phyloP scores from a whole-genome alignment of 2,797 vertebrate species.

The Babyrousa celebensis region DNA sequence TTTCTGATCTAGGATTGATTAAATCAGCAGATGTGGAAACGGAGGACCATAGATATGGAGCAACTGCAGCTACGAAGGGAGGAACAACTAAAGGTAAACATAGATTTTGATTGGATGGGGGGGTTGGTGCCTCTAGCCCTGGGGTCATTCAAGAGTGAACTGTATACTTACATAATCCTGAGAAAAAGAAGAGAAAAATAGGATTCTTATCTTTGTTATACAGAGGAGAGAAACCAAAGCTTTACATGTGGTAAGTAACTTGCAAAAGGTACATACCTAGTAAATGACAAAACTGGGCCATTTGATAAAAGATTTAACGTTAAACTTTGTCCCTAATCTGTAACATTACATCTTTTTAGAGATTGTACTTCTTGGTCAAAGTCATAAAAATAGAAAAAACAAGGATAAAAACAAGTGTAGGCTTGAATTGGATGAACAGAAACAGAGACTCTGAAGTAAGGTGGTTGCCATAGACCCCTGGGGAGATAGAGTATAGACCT shows the following conservation, averaged over 20 bases:
- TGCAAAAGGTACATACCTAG: neutral
- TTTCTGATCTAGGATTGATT: neutral
- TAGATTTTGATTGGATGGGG: neutral
- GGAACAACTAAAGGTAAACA: neutral
- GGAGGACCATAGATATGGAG: neutral
- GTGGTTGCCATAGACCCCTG: too few species aligned
- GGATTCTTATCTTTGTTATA: neutral
- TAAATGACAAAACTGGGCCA: neutral
- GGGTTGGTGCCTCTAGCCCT: neutral
- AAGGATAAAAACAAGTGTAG: neutral
- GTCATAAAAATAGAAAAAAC: neutral
- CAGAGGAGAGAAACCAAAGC: neutral
- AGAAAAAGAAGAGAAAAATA: neutral
- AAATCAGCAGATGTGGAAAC: neutral
- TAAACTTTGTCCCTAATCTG: neutral
- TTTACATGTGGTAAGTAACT: neutral
- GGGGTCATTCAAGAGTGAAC: neutral
- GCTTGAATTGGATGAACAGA: neutral
- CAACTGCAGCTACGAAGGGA: too few species aligned
- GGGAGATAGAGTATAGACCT: accelerated
- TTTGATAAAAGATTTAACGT: neutral
- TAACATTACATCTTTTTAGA: neutral
- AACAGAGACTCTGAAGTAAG: too few species aligned
- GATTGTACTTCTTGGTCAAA: neutral
- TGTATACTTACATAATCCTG: neutral